These are phyloP conservation scores for Garrulus glandarius DNA, from an alignment of 2,797 vertebrate genomes.

Conservation along the genomic window DNA sequence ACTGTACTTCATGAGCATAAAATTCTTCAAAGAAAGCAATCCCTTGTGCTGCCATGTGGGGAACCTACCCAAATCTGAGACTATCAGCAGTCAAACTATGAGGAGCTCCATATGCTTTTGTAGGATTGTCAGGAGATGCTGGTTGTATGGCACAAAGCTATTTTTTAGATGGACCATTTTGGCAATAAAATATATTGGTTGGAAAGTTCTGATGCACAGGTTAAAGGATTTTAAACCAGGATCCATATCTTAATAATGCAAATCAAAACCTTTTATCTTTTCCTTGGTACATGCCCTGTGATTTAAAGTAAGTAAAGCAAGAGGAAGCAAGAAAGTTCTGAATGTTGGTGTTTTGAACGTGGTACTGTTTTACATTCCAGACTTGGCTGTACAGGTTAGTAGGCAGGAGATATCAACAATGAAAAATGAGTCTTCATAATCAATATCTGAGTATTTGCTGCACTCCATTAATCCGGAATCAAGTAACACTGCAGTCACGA, in stretches of 20 bases:
- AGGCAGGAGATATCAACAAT: neutral
- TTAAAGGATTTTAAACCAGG: neutral
- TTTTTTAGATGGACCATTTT: neutral
- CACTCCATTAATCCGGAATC: neutral
- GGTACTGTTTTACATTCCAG: neutral
- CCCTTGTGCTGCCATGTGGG: neutral
- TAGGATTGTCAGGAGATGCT: neutral
- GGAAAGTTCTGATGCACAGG: neutral
- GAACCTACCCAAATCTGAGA: neutral
- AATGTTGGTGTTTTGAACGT: neutral
- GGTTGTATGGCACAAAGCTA: neutral
- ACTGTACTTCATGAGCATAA: neutral
- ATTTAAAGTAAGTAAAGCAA: neutral
- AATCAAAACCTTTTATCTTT: neutral
- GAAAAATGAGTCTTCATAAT: slow-evolving; percentile 24
- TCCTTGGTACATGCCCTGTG: neutral
- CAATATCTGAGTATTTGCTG: neutral
- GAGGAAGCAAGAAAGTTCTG: neutral
- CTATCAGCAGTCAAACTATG: neutral
- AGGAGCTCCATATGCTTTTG: neutral
- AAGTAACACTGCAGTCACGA: neutral
- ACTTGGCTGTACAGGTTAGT: neutral
- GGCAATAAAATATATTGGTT: neutral
- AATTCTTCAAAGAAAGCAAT: neutral
- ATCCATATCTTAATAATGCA: neutral